Percentiles rank a stretch among this genome's conserved stretches.
phyloP scores from a whole-genome alignment of 1,140 invertebrate genomes.

The Liolophura sinensis region DNA sequence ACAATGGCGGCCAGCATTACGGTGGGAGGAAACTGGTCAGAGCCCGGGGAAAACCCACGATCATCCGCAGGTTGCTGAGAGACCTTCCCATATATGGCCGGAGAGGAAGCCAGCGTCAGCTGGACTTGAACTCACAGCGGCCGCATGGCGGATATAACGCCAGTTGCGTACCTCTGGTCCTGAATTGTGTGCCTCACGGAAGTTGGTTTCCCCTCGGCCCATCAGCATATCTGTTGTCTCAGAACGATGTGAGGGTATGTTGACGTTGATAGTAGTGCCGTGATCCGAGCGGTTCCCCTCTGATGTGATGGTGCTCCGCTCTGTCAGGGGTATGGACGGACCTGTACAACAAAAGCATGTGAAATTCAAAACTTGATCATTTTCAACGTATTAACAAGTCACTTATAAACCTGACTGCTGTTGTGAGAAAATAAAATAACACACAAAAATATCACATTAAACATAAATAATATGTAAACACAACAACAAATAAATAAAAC shows the following conservation, averaged over 20 bases:
- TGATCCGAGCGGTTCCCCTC: conserved; percentile 29
- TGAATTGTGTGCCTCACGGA: conserved; percentile 6
- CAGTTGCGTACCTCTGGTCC: conserved; percentile 2
- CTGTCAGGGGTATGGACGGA: conserved; percentile 35
- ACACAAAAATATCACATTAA: background rate
- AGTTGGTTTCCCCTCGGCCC: background rate
- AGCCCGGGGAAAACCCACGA: too few species aligned
- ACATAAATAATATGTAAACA: too few species aligned
- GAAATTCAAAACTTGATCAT: background rate
- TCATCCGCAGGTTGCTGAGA: too few species aligned
- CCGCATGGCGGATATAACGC: background rate
- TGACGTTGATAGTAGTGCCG: conserved; percentile 35
- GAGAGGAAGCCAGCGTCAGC: too few species aligned
- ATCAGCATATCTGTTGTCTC: conserved; percentile 2
- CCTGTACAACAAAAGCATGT: conserved; percentile 17
- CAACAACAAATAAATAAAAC: too few species aligned
- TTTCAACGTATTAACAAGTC: background rate
- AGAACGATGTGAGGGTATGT: conserved; percentile 23
- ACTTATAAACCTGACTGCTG: background rate
- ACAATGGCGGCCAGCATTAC: conserved; percentile 5
- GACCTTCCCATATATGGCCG: too few species aligned
- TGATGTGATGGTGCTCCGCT: conserved; percentile 21
- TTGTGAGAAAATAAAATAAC: background rate
- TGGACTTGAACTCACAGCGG: too few species aligned
- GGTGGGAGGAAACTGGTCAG: background rate